Conservation (phyloP, 2,113 vertebrate genomes). For the Noctilio leporinus region DNA sequence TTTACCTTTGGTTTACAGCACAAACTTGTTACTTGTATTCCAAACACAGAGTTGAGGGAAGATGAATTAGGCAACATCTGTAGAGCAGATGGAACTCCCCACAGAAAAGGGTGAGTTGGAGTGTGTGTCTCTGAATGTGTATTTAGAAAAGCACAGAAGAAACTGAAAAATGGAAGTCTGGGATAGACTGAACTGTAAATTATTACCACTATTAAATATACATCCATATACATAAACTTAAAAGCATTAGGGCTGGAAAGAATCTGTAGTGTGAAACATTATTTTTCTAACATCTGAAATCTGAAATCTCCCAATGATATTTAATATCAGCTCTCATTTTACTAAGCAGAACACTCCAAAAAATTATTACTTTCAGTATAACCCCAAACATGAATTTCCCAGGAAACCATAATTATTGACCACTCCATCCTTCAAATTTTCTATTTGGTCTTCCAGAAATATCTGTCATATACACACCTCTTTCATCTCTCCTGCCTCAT, state of each 20-base stretch:
- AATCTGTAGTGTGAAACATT: neutral
- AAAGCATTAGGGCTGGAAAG: neutral
- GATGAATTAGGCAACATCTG: neutral
- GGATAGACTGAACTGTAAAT: neutral
- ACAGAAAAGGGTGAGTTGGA: neutral
- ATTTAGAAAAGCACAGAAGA: neutral
- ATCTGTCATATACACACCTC: neutral
- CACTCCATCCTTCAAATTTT: neutral
- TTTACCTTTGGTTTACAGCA: neutral
- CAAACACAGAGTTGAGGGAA: neutral
- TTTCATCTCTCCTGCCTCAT: neutral
- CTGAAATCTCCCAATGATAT: neutral
- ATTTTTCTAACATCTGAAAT: neutral
- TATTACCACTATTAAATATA: neutral
- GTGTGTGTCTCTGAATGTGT: neutral
- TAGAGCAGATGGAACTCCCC: neutral
- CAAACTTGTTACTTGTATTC: neutral
- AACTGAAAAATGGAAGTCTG: neutral
- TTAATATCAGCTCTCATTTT: conserved; percentile 9
- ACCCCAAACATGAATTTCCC: neutral
- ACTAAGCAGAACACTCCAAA: neutral
- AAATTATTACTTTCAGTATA: neutral
- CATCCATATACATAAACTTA: neutral
- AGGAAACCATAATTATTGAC: neutral
- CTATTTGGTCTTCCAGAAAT: neutral